Evolutionary conservation across 2,113 vertebrate species (phyloP), one percentile per base, ranked within the genome.

Genomic region (Entelurus aequoreus): DNA sequence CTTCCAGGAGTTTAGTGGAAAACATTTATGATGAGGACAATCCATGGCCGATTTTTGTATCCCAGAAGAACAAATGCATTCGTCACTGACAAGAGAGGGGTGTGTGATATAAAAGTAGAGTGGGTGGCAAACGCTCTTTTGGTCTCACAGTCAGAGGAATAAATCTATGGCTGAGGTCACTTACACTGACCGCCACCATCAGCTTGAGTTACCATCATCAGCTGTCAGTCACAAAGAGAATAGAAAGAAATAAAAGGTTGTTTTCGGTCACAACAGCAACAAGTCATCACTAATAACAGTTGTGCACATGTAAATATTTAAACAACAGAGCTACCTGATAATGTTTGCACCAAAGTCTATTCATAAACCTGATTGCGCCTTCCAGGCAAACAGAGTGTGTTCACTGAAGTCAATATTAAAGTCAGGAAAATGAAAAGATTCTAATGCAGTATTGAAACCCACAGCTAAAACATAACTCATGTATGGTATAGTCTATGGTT

Each of bases 1-100:
- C 81, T 81, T 66, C 44, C 12, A 52, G 51, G 59, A 59, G 66
- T 71, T 77, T n/a, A 69, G 55, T 70, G 62, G 35, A 74, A 69
- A 19, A 56, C 52, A 51, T 21, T 21, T 48, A 14, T 65, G 55
- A 71, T 71, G 56, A 58, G 48, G 51, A 50, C 42, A 1, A 49
- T 66, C 69, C 60, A 28, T 40, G n/a, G 40, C 28, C 54, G 56
- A 68, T 62, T 63, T 60, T 44, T 73, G 58, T 7, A 47, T 51
- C 50, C 63, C 21, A 48, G 58, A 62, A 50, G 28, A 61, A 44
- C 14, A 71, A 67, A 48, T 28, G 4, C 47, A 54, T 60, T 65
- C 35, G 64, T 76, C 48, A 37, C 48, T 76, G 64, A 78, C 21
- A 55, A 71, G 46, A 72, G 57, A 46, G 16, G 68, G 49, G 67